phyloP scores from a whole-genome alignment of 2,113 vertebrate species.

The Rhinoptilus africanus region DNA sequence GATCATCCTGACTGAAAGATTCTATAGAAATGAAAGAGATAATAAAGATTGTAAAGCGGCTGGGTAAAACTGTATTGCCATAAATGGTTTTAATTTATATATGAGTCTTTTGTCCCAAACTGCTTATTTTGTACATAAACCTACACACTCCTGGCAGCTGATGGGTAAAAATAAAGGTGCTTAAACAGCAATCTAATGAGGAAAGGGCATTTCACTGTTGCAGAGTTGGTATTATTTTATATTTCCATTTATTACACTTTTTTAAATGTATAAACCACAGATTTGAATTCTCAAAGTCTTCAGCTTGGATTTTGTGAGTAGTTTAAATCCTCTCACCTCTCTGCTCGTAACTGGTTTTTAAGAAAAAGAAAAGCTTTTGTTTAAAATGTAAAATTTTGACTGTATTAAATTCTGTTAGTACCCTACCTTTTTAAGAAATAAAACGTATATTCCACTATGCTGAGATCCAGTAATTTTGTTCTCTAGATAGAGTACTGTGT shows the following conservation, averaged over 20 bases:
- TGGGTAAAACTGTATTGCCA: slow-evolving; percentile 37
- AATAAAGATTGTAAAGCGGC: not conserved
- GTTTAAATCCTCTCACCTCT: slow-evolving; percentile 63
- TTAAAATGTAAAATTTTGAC: slow-evolving; percentile 70
- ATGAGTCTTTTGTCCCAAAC: slow-evolving; percentile 26
- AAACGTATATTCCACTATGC: slow-evolving; percentile 66
- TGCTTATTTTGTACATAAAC: slow-evolving; percentile 52
- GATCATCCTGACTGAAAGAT: slow-evolving; percentile 4
- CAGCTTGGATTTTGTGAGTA: slow-evolving; percentile 59
- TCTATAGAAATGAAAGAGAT: not conserved
- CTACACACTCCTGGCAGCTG: slow-evolving; percentile 46
- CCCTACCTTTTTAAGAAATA: slow-evolving; percentile 67
- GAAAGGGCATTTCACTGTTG: slow-evolving; percentile 64
- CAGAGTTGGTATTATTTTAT: slow-evolving; percentile 62
- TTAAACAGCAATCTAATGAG: slow-evolving; percentile 55
- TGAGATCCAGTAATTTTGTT: slow-evolving; percentile 43
- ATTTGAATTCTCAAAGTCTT: slow-evolving; percentile 63
- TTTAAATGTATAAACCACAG: slow-evolving; percentile 59
- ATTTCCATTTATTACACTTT: slow-evolving; percentile 68
- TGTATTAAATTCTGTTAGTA: slow-evolving; percentile 70
- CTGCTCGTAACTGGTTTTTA: slow-evolving; percentile 59
- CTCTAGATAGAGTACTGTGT: not conserved
- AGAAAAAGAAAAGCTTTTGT: slow-evolving; percentile 61
- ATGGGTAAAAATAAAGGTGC: slow-evolving; percentile 61
- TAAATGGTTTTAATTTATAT: slow-evolving; percentile 40